Evolutionary conservation across 1,140 invertebrate genomes (phyloP), one percentile per base, ranked within the genome.

Genomic region (Trachymyrmex cornetzi): DNA sequence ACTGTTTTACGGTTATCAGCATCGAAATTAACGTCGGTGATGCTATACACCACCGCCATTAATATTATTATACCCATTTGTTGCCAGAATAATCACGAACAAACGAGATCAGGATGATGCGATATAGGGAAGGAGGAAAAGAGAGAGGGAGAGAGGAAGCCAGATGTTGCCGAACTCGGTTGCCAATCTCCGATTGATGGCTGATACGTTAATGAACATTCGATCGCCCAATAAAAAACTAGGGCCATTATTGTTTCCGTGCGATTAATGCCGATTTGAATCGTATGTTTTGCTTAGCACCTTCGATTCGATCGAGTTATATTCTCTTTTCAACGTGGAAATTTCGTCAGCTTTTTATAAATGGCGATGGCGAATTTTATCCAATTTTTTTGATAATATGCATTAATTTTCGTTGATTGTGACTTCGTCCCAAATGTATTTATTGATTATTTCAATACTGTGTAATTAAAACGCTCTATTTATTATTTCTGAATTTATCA

Each of bases 161-260:
- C 84, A 85, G 84, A 79, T 85, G 84, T 66, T 77, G 30, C 82
- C 59, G 34, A 64, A 66, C 55, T 61, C 48, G 72, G 24, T 64
- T n/a, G n/a, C n/a, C n/a, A n/a, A n/a, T 64, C 57, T 79, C 24
- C 48, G 72, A 79, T 79, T 79, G 84, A 80, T 77, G 74, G 72
- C 84, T 85, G 74, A 85, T 85, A 87, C 77, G 87, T 85, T 90
- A 90, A 90, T 90, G 80, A 89, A 89, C 85, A 85, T 85, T 85
- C 84, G 75, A 85, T 85, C 63, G 74, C 9, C 14, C 14, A 14
- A 44, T 53, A 80, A 85, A 77, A 85, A 85, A 66, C 69, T 11
- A 9, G 14, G 9, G 38, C 80, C 80, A 84, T 84, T 84, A 84
- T 84, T 75, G 80, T 84, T 84, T 61, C 55, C 34, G 55, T 63